These are phyloP conservation scores for Eulemur rubriventer DNA, from an alignment of 2,797 vertebrate genomes.

Conservation along the genomic window DNA sequence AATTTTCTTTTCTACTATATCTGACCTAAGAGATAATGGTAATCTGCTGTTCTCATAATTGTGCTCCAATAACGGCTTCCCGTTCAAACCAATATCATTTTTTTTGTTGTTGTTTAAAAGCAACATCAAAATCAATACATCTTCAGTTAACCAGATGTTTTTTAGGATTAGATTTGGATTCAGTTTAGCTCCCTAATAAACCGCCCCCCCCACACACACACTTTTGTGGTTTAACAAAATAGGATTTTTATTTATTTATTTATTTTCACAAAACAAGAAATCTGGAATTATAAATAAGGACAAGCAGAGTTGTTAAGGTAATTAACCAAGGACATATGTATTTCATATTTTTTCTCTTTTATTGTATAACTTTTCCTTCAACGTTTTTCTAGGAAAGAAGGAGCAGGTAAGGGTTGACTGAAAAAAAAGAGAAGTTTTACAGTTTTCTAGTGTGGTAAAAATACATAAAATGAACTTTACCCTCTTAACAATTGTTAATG, in stretches of 20 bases:
- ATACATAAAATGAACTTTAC: neutral
- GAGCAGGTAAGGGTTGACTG: neutral
- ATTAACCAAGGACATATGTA: neutral
- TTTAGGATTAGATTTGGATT: conserved; percentile 1
- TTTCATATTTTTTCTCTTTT: neutral
- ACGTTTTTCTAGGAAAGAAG: neutral
- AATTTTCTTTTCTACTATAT: neutral
- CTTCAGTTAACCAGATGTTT: neutral
- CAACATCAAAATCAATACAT: neutral
- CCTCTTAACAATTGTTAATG: neutral
- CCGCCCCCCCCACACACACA: neutral
- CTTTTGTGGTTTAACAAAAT: neutral
- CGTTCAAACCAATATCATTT: neutral
- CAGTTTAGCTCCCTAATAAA: neutral
- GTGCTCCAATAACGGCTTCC: neutral
- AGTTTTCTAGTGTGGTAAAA: neutral
- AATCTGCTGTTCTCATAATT: neutral
- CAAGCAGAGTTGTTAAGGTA: neutral
- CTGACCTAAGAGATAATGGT: neutral
- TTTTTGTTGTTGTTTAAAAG: neutral
- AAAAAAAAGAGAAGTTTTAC: neutral
- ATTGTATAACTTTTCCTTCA: neutral
- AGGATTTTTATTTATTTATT: neutral
- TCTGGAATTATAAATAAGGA: neutral
- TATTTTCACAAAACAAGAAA: neutral